These are phyloP conservation scores for Cichladusa arquata DNA, from an alignment of 2,113 vertebrate species.

Conservation along the genomic window DNA sequence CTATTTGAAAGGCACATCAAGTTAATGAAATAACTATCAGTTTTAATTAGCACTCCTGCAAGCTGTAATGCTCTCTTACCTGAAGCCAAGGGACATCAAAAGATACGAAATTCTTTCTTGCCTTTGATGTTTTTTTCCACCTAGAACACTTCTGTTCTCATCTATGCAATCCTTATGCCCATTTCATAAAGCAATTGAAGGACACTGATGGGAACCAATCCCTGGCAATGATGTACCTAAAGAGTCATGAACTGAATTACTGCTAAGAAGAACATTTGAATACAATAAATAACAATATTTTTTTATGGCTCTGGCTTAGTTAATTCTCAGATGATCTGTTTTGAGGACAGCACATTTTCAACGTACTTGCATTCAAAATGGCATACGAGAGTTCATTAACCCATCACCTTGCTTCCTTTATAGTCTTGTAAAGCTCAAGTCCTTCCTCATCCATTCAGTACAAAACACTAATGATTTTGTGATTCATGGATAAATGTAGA, in stretches of 20 bases:
- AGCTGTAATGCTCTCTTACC: not conserved
- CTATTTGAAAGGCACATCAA: not conserved
- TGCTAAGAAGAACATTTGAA: not conserved
- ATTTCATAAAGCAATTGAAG: not conserved
- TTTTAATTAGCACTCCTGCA: conserved; percentile 40
- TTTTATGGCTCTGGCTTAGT: not conserved
- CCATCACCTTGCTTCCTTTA: not conserved
- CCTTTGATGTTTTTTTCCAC: not conserved
- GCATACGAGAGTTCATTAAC: not conserved
- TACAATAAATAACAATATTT: not conserved
- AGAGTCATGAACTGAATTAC: not conserved
- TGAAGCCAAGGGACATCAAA: conserved; percentile 22
- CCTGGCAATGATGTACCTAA: not conserved
- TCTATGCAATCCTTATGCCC: not conserved
- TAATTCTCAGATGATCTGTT: not conserved
- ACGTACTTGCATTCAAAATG: not conserved
- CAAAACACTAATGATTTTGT: not conserved
- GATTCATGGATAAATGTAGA: not conserved
- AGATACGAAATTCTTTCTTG: not conserved
- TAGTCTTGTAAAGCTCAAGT: not conserved
- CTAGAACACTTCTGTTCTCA: not conserved
- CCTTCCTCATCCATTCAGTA: not conserved
- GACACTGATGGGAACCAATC: not conserved
- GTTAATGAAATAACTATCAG: not conserved
- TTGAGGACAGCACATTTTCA: not conserved